Evolutionary conservation across 2,797 vertebrate genomes (phyloP).

Genomic region (Coilia nasus): DNA sequence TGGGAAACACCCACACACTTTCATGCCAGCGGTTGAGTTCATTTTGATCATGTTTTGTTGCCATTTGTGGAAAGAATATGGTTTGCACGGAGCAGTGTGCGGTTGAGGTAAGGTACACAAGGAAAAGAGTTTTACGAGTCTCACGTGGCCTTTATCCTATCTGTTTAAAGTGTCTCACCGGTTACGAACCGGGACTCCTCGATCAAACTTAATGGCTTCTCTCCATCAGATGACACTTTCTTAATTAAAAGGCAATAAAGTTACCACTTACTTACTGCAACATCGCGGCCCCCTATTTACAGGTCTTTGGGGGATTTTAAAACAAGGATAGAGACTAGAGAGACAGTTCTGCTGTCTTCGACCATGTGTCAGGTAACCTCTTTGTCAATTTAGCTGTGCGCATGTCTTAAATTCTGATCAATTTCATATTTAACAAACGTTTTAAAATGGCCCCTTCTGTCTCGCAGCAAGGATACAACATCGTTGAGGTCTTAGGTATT

Average conservation of each 20-base stretch:
- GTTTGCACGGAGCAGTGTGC: constrained; percentile 39
- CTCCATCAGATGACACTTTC: constrained; percentile 37
- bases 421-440: not conserved
- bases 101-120: constrained; percentile 19
- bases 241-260: constrained; percentile 38
- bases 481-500: not conserved
- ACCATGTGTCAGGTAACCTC: not conserved
- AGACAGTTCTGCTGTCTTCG: not conserved
- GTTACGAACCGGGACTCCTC: constrained; percentile 33
- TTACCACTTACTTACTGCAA: not conserved
- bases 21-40: constrained; percentile 22
- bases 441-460: not conserved
- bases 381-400: not conserved
- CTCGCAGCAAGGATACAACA: not conserved
- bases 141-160: constrained; percentile 35
- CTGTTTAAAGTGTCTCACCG: constrained; percentile 37
- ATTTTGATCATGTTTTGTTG: constrained; percentile 35
- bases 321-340: not conserved
- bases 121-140: constrained; percentile 31
- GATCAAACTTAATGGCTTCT: constrained; percentile 44
- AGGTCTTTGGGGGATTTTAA: not conserved
- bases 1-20: constrained; percentile 5
- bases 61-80: constrained; percentile 37
- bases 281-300: not conserved
- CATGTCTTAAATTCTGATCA: not conserved